phyloP scores from a whole-genome alignment of 2,888 invertebrate genomes.

The Helicoverpa assulta region DNA sequence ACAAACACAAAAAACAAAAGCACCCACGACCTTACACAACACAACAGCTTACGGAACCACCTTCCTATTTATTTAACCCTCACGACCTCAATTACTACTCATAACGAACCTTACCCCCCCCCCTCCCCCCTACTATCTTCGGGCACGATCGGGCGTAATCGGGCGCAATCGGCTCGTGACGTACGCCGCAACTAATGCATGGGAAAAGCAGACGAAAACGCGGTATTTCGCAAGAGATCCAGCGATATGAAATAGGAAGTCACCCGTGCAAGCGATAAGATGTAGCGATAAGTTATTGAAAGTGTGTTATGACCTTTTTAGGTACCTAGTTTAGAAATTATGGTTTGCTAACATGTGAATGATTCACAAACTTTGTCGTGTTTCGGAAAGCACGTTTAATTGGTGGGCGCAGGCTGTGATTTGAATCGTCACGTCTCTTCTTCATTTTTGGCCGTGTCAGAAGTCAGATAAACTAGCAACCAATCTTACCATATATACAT shows the following conservation, averaged over 20 bases:
- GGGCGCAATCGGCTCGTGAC: conserved; percentile 70
- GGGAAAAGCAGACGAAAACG: conserved; percentile 70
- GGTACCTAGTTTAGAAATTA: conserved; percentile 45
- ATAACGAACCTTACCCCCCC: conserved; percentile 34
- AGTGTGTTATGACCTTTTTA: conserved; percentile 49
- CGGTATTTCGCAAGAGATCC: conserved; percentile 68
- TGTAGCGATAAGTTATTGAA: conserved; percentile 53
- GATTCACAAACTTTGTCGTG: background rate
- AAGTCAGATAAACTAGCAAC: no score
- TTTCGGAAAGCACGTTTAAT: background rate
- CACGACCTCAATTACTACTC: conserved; percentile 42
- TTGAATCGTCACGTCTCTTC: no score
- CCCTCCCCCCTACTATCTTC: conserved; percentile 46
- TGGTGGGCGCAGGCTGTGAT: no score
- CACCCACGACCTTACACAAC: conserved; percentile 13
- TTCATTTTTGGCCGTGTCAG: no score
- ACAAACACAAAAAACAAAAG: background rate
- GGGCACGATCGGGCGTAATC: conserved; percentile 65
- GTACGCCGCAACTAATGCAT: conserved; percentile 68
- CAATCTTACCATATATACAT: no score
- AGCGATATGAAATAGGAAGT: conserved; percentile 67
- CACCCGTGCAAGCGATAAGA: conserved; percentile 38
- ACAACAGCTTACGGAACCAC: conserved; percentile 9
- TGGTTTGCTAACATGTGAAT: background rate
- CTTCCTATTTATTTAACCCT: conserved; percentile 55